Evolutionary conservation across 2,113 vertebrate genomes (phyloP).

Genomic region (Anseranas semipalmata): DNA sequence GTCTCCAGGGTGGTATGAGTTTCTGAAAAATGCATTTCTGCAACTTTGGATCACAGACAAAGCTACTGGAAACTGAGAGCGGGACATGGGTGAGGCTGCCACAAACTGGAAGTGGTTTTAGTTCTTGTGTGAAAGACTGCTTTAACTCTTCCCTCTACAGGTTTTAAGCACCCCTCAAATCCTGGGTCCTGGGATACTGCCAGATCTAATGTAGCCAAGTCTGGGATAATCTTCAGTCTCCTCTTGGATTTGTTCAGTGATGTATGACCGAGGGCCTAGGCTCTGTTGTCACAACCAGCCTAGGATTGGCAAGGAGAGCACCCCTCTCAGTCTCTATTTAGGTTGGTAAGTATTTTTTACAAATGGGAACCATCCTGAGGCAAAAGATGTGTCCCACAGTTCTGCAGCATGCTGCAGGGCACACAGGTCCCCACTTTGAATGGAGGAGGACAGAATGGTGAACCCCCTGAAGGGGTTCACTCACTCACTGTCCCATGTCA

Average conservation of each 20-base stretch:
- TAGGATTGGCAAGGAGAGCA: neutral
- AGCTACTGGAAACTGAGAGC: neutral
- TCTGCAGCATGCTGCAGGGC: neutral
- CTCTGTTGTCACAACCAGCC: neutral
- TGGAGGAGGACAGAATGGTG: neutral
- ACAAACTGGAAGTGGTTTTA: neutral
- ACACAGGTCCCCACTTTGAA: neutral
- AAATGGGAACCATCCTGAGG: neutral
- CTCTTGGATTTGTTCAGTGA: neutral
- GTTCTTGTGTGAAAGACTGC: neutral
- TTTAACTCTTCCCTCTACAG: neutral
- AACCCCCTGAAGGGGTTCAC: neutral
- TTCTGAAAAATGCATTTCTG: neutral
- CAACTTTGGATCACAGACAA: neutral
- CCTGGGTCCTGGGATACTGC: neutral
- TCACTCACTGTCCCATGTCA: neutral
- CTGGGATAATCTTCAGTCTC: neutral
- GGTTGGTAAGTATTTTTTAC: neutral
- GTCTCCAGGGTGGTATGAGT: neutral
- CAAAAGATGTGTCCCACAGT: neutral
- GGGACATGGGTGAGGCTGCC: too few relatives aligned
- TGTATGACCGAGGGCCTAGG: neutral
- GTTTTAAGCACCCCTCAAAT: neutral
- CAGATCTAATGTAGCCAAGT: neutral
- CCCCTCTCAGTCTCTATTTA: neutral